Conservation (phyloP, 2,113 vertebrate species). For the Arizona elegans region DNA sequence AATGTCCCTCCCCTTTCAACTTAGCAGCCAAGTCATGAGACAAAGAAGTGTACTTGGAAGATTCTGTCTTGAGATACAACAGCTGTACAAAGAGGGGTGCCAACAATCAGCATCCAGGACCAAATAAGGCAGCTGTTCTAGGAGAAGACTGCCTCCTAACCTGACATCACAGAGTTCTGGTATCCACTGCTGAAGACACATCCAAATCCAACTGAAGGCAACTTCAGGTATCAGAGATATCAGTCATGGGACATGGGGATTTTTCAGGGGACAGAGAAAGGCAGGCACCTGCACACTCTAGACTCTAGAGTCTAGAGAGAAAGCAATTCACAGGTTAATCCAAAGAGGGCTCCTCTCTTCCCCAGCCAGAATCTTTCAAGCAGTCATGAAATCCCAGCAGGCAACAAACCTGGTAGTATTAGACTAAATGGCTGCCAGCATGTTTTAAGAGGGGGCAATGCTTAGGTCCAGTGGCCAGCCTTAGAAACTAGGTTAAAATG, state of each 20-base stretch:
- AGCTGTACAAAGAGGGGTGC: not conserved
- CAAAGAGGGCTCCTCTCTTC: not conserved
- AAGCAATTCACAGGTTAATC: not conserved
- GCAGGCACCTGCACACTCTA: not conserved
- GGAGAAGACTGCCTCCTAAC: not conserved
- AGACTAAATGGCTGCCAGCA: not conserved
- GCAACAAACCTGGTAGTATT: not conserved
- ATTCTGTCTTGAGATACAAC: not conserved
- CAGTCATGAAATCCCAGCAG: not conserved
- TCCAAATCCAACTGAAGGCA: not conserved
- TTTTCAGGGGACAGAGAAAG: not conserved
- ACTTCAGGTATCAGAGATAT: not conserved
- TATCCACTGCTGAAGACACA: too few species aligned
- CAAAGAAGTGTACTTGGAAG: not conserved
- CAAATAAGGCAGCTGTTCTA: not conserved
- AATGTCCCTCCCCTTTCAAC: not conserved
- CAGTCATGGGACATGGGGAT: not conserved
- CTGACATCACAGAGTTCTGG: not conserved
- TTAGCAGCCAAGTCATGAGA: not conserved
- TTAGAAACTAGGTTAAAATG: conserved; percentile 76
- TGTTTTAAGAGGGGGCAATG: conserved; percentile 44
- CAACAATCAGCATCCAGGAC: not conserved
- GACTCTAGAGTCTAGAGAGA: too few species aligned
- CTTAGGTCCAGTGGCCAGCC: conserved; percentile 22
- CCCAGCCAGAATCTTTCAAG: not conserved